Evolutionary conservation across 1,140 invertebrate species (phyloP), one percentile per base, ranked within the genome.

Genomic region (Formica selysi): DNA sequence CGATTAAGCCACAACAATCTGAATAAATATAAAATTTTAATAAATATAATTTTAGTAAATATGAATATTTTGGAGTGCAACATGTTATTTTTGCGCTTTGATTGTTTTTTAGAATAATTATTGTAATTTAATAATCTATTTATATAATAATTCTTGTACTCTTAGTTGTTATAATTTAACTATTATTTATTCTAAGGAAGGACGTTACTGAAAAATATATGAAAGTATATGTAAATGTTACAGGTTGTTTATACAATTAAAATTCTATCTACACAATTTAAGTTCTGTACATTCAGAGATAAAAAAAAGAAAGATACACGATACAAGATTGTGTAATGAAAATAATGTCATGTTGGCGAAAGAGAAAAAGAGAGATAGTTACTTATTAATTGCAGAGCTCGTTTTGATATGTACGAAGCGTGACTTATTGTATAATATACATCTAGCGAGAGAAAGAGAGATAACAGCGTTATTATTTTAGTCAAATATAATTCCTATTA

Each of bases 21-120:
- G 59, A 64, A 29, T 2, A 32, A 32, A 32, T 32, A 1, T 32
- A 4, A 32, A 32, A 32, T 32, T 32, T 32, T 32, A 32, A 32
- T 32, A 32, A 32, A 32, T 32, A 32, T 32, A 32, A 32, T 32
- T 32, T 32, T 32, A 32, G n/a, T 22, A 44, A 65, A 38, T 51
- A 11, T 16, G 32, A 78, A 32, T 32, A 65, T 32, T 86, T 65
- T 71, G 38, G 59, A 76, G 62, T 85, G 67, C 74, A 76, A 86
- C 32, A 51, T 36, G 32, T 90, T 76, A 59, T 74, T 51, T 51
- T 79, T 78, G 38, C 32, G 62, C 41, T 41, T 36, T 10, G 48
- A 86, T 89, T 83, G 87, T 89, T 89, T 59, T 85, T 88, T 64
- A 44, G 10, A 41, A 74, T 36, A 67, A 36, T 81, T 80, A 61